Base-by-base conservation (phyloP, 2,888 invertebrate genomes). In the Odontocolon sp. region DNA sequence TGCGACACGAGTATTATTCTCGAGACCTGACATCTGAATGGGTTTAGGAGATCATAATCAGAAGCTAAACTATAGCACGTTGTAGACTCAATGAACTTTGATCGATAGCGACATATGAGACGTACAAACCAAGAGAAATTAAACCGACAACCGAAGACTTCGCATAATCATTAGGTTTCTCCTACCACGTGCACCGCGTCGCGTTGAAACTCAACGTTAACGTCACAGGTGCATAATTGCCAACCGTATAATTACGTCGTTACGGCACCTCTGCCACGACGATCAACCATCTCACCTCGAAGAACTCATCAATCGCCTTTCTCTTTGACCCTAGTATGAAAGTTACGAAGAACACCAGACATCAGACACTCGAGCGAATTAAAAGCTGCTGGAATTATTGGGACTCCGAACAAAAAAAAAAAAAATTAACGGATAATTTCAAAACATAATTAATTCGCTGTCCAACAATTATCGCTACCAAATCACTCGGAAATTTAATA, bases 171-270 rank as follows among this genome's bases (percentile, higher is more conserved):
- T 52, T 57, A 38, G 36, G 54, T 72, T 57, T 72, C 64, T 57
- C 64, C 11, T 11, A 38, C 47, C 72, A 50, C 72, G 72, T 23
- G 50, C 33, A 45, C 21, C 50, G 16, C 54, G 6, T 18, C 23
- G 50, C 23, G 18, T 31, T 31, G 4, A 21, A 40, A 16, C 23
- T 71, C 70, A 45, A 16, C 47, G 31, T 14, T 6, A 47, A 42
- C 56, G 61, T 72, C 64, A 57, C 56, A 56, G 71, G 45, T 71
- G 71, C 64, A 72, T 72, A 72, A 72, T 72, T 66, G 31, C 57
- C 31, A 28, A 11, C 2, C 21, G 36, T 38, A 38, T 64, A 57
- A 72, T 66, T 72, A 57, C 57, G 18, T 11, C 40, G 64, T 72
- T 72, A 66, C 57, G 2, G 54, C 42, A 50, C 38, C 50, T 45